Evolutionary conservation across 1,140 invertebrate species (phyloP).

Genomic region (Ericerus pela): DNA sequence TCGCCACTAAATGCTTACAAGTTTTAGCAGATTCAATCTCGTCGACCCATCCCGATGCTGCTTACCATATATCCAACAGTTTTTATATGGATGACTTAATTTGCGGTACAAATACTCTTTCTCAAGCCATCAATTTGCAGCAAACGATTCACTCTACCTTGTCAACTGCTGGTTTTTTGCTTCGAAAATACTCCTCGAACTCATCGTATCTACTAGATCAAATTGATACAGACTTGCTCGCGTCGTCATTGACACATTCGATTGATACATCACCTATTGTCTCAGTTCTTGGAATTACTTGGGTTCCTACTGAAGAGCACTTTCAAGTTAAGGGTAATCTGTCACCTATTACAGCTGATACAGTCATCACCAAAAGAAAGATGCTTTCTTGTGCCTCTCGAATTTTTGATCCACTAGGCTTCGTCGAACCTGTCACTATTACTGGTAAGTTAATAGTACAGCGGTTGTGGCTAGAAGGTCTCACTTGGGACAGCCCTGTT

Average conservation of each 20-base stretch:
- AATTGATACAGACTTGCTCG: not conserved
- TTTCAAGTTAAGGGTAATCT: too few species aligned
- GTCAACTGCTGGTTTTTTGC: not conserved
- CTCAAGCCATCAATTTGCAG: not conserved
- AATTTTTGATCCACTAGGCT: conserved; percentile 10
- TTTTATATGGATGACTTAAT: conserved; percentile 14
- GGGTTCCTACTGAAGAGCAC: too few species aligned
- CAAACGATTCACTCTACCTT: not conserved
- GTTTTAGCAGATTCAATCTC: not conserved
- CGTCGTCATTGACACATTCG: too few species aligned
- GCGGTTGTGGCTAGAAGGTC: not conserved
- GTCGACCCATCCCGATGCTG: not conserved
- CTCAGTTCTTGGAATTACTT: too few species aligned
- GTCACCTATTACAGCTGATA: too few species aligned
- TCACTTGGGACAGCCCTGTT: not conserved
- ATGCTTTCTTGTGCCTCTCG: not conserved
- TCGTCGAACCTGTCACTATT: not conserved
- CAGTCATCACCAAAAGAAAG: not conserved
- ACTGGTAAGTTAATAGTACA: conserved; percentile 4
- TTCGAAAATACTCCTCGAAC: conserved; percentile 12
- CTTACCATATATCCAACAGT: not conserved
- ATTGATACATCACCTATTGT: too few species aligned
- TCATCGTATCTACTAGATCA: not conserved
- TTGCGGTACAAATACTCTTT: not conserved
- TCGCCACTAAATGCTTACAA: not conserved